Conservation (phyloP, 2,797 vertebrate genomes). For the Pyrocephalus nanus region DNA sequence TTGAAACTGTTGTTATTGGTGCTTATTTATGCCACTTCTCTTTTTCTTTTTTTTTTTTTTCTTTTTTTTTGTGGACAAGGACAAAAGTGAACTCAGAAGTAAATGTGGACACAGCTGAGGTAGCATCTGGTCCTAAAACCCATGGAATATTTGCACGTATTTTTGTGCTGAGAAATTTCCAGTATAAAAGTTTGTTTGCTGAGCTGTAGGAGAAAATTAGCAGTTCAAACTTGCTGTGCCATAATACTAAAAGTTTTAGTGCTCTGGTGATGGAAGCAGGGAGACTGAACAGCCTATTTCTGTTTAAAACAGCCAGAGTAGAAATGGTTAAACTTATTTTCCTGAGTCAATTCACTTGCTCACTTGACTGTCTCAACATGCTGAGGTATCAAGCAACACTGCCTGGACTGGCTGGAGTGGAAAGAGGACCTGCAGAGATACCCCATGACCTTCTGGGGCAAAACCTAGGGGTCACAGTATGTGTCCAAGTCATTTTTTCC, state of each 20-base stretch:
- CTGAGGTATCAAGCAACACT: too few species aligned
- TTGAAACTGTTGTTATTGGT: not conserved
- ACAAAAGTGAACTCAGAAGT: not conserved
- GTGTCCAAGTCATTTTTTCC: not conserved
- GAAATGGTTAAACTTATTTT: not conserved
- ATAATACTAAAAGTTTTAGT: not conserved
- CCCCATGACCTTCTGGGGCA: not conserved
- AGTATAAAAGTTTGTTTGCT: not conserved
- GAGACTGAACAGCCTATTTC: not conserved
- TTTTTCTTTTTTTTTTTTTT: too few species aligned
- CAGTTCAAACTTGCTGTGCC: not conserved
- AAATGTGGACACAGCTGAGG: not conserved
- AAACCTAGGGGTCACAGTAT: not conserved
- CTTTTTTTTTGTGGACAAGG: too few species aligned
- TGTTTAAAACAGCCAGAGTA: not conserved
- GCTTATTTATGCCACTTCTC: not conserved
- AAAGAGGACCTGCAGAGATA: not conserved
- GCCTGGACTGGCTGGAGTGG: not conserved
- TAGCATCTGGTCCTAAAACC: not conserved
- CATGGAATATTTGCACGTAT: not conserved
- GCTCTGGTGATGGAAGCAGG: not conserved
- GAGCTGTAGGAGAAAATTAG: not conserved
- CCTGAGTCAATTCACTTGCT: not conserved
- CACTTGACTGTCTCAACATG: not conserved
- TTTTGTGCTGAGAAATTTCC: not conserved